Evolutionary conservation across 2,888 invertebrate species (phyloP).

Genomic region (Cremastobaeus sp.): DNA sequence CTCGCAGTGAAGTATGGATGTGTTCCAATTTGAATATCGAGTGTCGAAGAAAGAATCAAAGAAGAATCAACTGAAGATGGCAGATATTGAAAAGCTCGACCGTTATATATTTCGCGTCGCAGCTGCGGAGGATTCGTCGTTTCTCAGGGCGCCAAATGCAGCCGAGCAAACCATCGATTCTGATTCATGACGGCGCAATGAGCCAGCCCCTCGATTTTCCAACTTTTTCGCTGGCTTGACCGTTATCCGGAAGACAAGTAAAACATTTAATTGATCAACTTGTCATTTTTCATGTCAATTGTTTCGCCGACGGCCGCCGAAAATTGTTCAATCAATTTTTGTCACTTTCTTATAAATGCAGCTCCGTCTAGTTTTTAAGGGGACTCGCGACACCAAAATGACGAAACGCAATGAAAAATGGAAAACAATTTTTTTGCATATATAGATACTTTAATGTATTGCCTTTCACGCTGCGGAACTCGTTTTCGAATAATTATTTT

Average conservation of each 20-base stretch:
- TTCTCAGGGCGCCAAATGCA: conserved; percentile 55
- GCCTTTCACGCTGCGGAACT: too few relatives aligned
- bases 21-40: conserved; percentile 63
- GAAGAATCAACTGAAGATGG: conserved; percentile 61
- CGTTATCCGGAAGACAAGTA: conserved; percentile 17
- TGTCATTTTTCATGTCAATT: neutral
- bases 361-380: too few relatives aligned
- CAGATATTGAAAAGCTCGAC: conserved; percentile 59
- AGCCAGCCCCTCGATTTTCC: conserved; percentile 34
- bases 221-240: conserved; percentile 30
- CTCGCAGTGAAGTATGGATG: conserved; percentile 55
- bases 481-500: too few relatives aligned
- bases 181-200: conserved; percentile 55
- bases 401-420: too few relatives aligned
- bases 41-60: conserved; percentile 65
- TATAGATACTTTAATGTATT: too few relatives aligned
- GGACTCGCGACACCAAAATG: too few relatives aligned
- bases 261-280: conserved; percentile 20
- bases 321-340: neutral
- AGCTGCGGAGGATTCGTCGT: conserved; percentile 58
- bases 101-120: conserved; percentile 62
- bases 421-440: too few relatives aligned
- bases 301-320: too few relatives aligned
- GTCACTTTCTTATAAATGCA: too few relatives aligned
- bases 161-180: conserved; percentile 51